Base-by-base conservation (phyloP, 2,113 vertebrate species). In the Gambusia affinis region DNA sequence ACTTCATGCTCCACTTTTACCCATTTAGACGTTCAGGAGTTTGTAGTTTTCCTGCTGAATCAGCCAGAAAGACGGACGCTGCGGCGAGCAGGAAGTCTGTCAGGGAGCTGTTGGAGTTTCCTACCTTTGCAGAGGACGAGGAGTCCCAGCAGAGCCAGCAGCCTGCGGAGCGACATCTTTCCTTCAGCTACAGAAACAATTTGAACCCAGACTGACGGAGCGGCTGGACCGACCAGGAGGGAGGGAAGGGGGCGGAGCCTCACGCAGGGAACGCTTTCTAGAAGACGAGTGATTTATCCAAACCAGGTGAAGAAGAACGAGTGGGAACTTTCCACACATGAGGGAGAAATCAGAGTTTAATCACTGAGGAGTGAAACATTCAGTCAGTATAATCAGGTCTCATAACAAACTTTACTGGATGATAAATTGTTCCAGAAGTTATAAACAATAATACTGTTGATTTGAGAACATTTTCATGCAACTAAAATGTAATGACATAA, bases 51-150 rank as follows among this genome's bases (percentile, higher is more conserved):
- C 3, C 14, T 31, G 1, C 22, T 54, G 51, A 24, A 24, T 54
- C 61, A 62, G 60, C 28, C 60, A 19, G 12, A 63, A 62, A 11
- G 65, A 28, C 3, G 24, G 12, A 29, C 7, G 22, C 35, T 27
- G 64, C 12, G 12, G 2, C 7, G 17, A 24, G 15, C 8, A 19
- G 15, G 22, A 24, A 19, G 7, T 65, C 22, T 39, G 11, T 65
- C 6, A 12, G 64, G 1, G 39, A 14, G 12, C 4, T 22, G 22
- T 28, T 17, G 39, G 3, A 4, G 12, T 51, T 31, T 81, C 87
- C 89, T 89, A 95, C 94, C 94, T 91, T 74, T 82, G 83, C 90
- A 92, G 81, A 93, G 76, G 57, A 72, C 6, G 5, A 93, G 73
- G 73, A 91, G 39, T 64, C 70, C 83, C 79, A 93, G 73, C 77